Evolutionary conservation across 2,888 invertebrate genomes (phyloP), one percentile per base, ranked within the genome.

Genomic region (Folsomia candida): DNA sequence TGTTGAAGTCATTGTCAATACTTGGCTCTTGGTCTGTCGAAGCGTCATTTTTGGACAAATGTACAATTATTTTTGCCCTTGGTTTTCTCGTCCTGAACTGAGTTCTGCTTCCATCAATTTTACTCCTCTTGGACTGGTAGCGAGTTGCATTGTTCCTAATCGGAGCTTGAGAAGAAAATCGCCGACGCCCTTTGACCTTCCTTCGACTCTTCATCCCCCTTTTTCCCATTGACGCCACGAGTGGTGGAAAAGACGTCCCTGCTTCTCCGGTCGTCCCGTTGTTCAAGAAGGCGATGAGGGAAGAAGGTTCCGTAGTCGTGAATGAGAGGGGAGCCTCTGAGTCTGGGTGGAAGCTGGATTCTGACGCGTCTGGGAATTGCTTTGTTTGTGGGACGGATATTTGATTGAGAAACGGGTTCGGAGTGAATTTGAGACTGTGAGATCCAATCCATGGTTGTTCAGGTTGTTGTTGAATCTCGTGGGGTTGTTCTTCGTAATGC

Each of bases 391-490:
- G 14, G 47, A 47, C 9, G 47, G 47, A 47, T 9, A 14, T 11
- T 22, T 57, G 57, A 47, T 47, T 9, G 6, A 74, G 65, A 24
- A 74, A 69, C 2, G 74, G 74, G 57, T 74, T 71, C 2, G 74
- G 74, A 22, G 71, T 74, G 47, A 71, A 74, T 14, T 71, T 68
- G 18, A 74, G 59, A 51, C 67, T 69, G 28, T 74, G 67, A 3
- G 74, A 71, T 1, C 74, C 74, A 1, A 71, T 67, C 74, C 74
- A 74, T 11, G 47, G 47, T 11, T n/a, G n/a, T n/a, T n/a, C n/a
- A n/a, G n/a, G n/a, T n/a, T n/a, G n/a, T n/a, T n/a, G n/a, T n/a
- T n/a, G n/a, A n/a, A n/a, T n/a, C n/a, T n/a, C n/a, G n/a, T n/a
- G n/a, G n/a, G n/a, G n/a, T n/a, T n/a, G n/a, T n/a, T n/a, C n/a